phyloP scores from a whole-genome alignment of 1,140 invertebrate genomes.

The honey bee (Apis mellifera) region DNA sequence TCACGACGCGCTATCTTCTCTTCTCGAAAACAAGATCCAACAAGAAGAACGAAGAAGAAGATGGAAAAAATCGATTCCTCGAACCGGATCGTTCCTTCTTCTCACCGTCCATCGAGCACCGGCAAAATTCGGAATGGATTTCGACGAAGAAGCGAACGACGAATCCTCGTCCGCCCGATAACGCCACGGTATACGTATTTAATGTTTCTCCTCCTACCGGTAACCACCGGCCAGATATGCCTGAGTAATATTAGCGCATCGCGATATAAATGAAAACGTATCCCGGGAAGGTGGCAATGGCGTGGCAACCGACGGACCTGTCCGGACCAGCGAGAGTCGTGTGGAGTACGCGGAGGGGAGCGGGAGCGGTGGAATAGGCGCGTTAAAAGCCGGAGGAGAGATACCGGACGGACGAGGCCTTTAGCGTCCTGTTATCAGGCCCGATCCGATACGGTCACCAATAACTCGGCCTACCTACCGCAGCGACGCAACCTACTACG shows the following conservation, averaged over 20 bases:
- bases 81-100: too few species aligned
- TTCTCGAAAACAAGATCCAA: too few species aligned
- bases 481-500: constrained; percentile 50
- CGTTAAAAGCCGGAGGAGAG: constrained; percentile 52
- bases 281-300: constrained; percentile 15
- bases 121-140: constrained; percentile 2
- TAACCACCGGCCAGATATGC: constrained; percentile 38
- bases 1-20: too few species aligned
- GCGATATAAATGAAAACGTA: constrained; percentile 64
- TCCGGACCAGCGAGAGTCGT: too few species aligned
- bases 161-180: constrained; percentile 39
- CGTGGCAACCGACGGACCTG: constrained; percentile 8
- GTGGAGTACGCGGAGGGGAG: neutral
- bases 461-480: constrained; percentile 72
- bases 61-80: too few species aligned
- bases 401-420: constrained; percentile 64
- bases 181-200: constrained; percentile 49
- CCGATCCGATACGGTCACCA: constrained; percentile 71
- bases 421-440: constrained; percentile 71
- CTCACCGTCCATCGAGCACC: neutral
- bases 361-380: constrained; percentile 27
- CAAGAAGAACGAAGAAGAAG: too few species aligned
- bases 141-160: constrained; percentile 19
- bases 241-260: constrained; percentile 59
- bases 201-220: constrained; percentile 39